Evolutionary conservation across 1,140 invertebrate species (phyloP).

Genomic region (Littorina saxatilis): DNA sequence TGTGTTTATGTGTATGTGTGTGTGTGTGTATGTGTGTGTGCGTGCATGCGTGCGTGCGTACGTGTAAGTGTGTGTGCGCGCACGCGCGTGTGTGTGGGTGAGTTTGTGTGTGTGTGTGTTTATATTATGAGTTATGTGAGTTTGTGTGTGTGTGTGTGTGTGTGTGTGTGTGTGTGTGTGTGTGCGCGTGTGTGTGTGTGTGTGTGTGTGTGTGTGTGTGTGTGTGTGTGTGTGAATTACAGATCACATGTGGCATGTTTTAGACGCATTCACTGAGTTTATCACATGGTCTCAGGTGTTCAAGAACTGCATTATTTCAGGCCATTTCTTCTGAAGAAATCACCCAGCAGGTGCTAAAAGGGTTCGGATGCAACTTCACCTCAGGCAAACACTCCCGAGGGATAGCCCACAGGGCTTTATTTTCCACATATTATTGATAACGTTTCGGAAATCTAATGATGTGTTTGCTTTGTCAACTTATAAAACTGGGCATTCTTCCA

Average conservation of each 20-base stretch:
- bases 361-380: not conserved
- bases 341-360: not conserved
- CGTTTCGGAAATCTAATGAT: no score
- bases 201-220: not conserved
- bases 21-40: constrained; percentile 13
- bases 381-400: no score
- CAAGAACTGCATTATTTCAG: not conserved
- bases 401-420: not conserved
- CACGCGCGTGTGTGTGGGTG: no score
- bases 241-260: not conserved
- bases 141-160: constrained; percentile 26
- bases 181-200: constrained; percentile 2
- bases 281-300: not conserved
- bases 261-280: not conserved
- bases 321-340: not conserved
- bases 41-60: not conserved
- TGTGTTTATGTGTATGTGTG: constrained; percentile 10
- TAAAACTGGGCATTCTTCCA: no score
- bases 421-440: no score
- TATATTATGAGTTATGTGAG: no score
- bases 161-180: constrained; percentile 22
- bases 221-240: not conserved
- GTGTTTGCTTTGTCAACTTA: no score
- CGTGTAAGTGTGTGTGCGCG: constrained; percentile 2
- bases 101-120: no score